phyloP scores from a whole-genome alignment of 2,113 vertebrate species.

The Sphaerodactylus townsendi region DNA sequence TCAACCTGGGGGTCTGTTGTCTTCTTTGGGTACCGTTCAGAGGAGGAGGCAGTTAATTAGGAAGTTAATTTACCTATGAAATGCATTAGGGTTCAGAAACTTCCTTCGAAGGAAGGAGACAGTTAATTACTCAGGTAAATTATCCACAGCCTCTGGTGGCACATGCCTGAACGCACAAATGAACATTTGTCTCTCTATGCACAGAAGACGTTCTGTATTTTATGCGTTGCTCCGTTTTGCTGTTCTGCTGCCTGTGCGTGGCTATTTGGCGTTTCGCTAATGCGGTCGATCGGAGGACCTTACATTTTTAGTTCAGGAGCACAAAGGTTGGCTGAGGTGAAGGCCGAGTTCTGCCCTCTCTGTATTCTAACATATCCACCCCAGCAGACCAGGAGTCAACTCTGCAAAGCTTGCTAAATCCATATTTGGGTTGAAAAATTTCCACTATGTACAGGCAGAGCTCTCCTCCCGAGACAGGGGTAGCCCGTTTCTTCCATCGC shows the following conservation, averaged over 20 bases:
- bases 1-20: background rate
- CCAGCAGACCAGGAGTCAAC: background rate
- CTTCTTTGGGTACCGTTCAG: background rate
- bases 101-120: constrained; percentile 15
- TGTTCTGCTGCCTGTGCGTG: background rate
- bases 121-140: constrained; percentile 28
- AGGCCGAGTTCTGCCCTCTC: background rate
- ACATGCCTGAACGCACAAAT: background rate
- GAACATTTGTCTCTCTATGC: background rate
- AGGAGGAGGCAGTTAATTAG: constrained; percentile 16
- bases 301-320: background rate
- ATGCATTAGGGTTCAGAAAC: constrained; percentile 34
- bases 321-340: background rate
- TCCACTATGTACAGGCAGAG: background rate
- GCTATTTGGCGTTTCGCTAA: background rate
- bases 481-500: background rate
- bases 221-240: background rate
- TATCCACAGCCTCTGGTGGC: background rate
- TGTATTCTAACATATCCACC: background rate
- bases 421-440: background rate
- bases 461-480: background rate
- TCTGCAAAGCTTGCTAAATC: background rate
- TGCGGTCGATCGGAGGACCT: background rate
- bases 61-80: constrained; percentile 17
- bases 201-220: background rate